A percentile compares a stretch with the other conserved stretches of the same genome.
Evolutionary conservation across 2,888 invertebrate genomes (phyloP).

Genomic region (Cryptus viduatorius): DNA sequence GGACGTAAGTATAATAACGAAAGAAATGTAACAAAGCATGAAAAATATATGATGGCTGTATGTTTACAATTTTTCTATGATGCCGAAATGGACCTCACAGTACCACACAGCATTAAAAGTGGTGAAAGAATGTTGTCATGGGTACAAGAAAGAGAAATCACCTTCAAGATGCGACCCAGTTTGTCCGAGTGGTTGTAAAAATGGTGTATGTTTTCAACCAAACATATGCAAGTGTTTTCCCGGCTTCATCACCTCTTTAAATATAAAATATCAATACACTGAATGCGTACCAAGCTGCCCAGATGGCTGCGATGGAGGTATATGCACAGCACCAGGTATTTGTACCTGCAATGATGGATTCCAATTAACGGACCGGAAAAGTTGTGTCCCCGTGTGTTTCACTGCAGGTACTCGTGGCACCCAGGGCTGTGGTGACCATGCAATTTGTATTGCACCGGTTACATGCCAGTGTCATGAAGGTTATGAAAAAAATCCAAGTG

Average conservation of each 20-base stretch:
- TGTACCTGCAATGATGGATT: conserved; percentile 81
- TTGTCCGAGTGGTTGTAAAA: conserved; percentile 52
- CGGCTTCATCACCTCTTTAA: conserved; percentile 38
- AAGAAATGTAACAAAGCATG: background rate
- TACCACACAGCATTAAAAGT: conserved; percentile 49
- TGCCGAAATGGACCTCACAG: background rate
- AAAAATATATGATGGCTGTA: background rate
- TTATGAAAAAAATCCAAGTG: background rate
- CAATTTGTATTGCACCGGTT: conserved; percentile 39
- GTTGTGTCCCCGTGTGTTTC: conserved; percentile 49
- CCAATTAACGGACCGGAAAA: conserved; percentile 67
- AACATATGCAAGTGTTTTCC: conserved; percentile 53
- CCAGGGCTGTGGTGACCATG: conserved; percentile 31
- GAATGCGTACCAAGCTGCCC: conserved; percentile 81
- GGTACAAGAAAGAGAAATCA: conserved; percentile 41
- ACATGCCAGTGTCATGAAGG: conserved; percentile 56
- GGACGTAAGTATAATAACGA: background rate
- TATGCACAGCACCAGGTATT: conserved; percentile 82
- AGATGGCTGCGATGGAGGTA: conserved; percentile 83
- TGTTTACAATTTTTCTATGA: background rate
- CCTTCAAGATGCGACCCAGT: conserved; percentile 52
- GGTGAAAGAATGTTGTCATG: conserved; percentile 54
- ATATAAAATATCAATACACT: background rate
- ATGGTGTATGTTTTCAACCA: conserved; percentile 57
- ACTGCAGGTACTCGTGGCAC: background rate